These are phyloP conservation scores for Pseudochirops cupreus DNA, from an alignment of 2,797 vertebrate species.

Conservation along the genomic window DNA sequence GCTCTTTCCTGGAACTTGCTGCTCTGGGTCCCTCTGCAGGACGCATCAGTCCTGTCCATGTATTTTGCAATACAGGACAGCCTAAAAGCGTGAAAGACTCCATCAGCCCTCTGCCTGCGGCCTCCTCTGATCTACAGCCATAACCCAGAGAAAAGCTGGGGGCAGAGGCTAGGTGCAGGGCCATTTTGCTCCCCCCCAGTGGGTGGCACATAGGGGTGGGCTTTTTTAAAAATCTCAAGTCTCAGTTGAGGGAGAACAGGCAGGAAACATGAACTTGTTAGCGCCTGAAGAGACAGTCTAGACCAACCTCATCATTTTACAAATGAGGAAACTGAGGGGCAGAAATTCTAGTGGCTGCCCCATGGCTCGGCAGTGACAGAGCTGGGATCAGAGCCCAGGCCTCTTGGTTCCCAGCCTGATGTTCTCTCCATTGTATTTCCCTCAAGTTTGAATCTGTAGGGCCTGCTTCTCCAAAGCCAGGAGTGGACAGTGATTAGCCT, in stretches of 20 bases:
- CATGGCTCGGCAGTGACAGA: background rate
- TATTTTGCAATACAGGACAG: constrained; percentile 85
- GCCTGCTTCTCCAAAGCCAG: background rate
- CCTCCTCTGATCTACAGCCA: background rate
- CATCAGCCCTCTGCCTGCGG: background rate
- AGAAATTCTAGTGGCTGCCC: background rate
- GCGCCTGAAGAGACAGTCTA: background rate
- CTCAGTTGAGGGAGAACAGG: background rate
- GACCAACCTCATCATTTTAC: background rate
- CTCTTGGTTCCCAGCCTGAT: background rate
- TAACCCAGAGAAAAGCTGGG: background rate
- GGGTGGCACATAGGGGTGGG: no score
- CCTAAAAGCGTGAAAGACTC: constrained; percentile 75
- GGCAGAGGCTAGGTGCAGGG: background rate
- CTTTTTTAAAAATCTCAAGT: background rate
- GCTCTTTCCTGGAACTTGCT: background rate
- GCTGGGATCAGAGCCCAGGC: background rate
- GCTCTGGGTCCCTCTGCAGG: background rate
- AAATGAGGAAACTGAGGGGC: background rate
- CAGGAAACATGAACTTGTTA: background rate
- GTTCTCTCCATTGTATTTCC: background rate
- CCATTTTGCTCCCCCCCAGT: no score
- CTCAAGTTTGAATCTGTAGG: background rate
- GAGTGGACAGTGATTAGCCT: background rate
- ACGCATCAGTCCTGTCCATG: constrained; percentile 81